Conservation (phyloP, 2,113 vertebrate species). For the Oryzias celebensis region DNA sequence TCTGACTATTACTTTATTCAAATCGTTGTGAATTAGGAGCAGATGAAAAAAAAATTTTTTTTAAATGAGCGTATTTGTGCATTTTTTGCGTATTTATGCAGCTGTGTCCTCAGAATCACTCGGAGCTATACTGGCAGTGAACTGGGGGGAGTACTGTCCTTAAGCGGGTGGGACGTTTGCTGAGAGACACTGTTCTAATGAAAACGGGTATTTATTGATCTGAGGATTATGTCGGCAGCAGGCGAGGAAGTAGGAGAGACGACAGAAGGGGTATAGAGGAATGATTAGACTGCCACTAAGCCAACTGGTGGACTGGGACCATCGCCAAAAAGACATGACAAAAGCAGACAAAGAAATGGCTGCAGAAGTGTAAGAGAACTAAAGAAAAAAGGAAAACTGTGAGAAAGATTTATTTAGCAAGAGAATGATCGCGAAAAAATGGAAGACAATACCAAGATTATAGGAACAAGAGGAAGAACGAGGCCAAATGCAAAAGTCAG, state of each 20-base stretch:
- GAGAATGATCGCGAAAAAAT: constrained; percentile 6
- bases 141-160: constrained; percentile 32
- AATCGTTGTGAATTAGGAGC: no score
- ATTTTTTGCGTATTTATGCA: no score
- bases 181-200: constrained; percentile 39
- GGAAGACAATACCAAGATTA: constrained; percentile 20
- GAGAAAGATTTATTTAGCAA: constrained; percentile 1
- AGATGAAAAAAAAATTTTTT: no score
- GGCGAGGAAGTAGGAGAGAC: constrained; percentile 48
- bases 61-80: no score
- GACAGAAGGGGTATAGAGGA: constrained; percentile 67
- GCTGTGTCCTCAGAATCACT: constrained; percentile 1
- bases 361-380: background rate
- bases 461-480: constrained; percentile 17
- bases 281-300: constrained; percentile 76
- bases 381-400: background rate
- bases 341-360: constrained; percentile 21
- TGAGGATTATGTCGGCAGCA: constrained; percentile 68
- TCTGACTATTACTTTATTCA: no score
- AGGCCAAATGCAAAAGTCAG: constrained; percentile 14
- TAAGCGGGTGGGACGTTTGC: constrained; percentile 20
- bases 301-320: constrained; percentile 68
- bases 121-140: constrained; percentile 18
- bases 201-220: constrained; percentile 71
- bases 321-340: constrained; percentile 59